These are phyloP conservation scores for Synergus gifuensis DNA, from an alignment of 2,888 invertebrate species.

Conservation along the genomic window DNA sequence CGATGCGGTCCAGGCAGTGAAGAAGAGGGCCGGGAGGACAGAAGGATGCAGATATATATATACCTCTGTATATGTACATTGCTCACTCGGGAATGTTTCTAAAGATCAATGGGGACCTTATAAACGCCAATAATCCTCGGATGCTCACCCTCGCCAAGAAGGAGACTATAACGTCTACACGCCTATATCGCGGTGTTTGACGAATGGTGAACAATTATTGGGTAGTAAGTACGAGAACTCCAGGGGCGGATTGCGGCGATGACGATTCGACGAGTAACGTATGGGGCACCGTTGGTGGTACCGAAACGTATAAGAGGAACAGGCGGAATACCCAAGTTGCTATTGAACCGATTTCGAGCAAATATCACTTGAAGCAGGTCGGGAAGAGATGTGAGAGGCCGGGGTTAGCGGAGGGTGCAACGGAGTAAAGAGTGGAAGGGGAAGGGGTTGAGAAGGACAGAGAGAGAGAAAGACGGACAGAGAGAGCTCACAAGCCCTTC, in stretches of 20 bases:
- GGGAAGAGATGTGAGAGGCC: conserved; percentile 60
- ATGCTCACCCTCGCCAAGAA: conserved; percentile 39
- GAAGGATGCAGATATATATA: background rate
- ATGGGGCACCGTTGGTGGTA: conserved; percentile 50
- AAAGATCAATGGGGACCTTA: conserved; percentile 41
- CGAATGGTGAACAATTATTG: conserved; percentile 66
- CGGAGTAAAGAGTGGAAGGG: conserved; percentile 46
- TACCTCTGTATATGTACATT: conserved; percentile 32
- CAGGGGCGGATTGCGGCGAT: conserved; percentile 57
- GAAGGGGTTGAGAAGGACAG: conserved; percentile 41
- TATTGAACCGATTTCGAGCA: conserved; percentile 78
- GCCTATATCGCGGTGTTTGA: conserved; percentile 62
- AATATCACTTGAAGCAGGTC: conserved; percentile 76
- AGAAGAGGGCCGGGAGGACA: conserved; percentile 12
- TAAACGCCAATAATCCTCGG: conserved; percentile 41
- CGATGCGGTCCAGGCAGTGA: conserved; percentile 22
- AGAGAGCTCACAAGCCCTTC: conserved; percentile 76
- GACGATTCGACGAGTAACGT: conserved; percentile 57
- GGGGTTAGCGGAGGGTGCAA: conserved; percentile 58
- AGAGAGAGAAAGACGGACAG: conserved; percentile 61
- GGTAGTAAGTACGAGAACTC: conserved; percentile 60
- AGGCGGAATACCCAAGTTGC: conserved; percentile 76
- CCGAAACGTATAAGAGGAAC: conserved; percentile 75
- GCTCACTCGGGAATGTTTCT: conserved; percentile 41
- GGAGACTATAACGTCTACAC: conserved; percentile 45